These are phyloP conservation scores for Chymomyza procnemis DNA, from an alignment of 2,888 invertebrate genomes.

Conservation along the genomic window DNA sequence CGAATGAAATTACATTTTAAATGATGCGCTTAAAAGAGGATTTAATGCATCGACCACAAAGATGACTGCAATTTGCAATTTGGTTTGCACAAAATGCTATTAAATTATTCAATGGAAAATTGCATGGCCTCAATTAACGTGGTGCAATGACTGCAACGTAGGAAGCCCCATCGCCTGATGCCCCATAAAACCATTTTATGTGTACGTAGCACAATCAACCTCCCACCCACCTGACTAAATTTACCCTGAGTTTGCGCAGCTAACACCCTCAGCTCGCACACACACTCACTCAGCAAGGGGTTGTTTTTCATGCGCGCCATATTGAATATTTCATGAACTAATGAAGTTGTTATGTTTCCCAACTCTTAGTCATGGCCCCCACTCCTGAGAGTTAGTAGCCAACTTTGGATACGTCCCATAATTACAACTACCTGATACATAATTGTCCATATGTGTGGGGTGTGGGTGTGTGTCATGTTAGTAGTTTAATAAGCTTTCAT, in stretches of 20 bases:
- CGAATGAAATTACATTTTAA: slow-evolving; percentile 65
- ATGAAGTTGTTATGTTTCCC: slow-evolving; percentile 63
- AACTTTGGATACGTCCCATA: slow-evolving; percentile 27
- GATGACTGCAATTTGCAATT: slow-evolving; percentile 17
- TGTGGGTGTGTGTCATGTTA: slow-evolving; percentile 40
- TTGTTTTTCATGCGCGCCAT: slow-evolving; percentile 58
- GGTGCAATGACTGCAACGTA: slow-evolving; percentile 9
- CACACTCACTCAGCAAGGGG: slow-evolving; percentile 31
- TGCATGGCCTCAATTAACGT: slow-evolving; percentile 36
- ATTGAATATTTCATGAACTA: slow-evolving; percentile 73
- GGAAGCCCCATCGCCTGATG: not conserved
- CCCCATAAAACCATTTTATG: not conserved
- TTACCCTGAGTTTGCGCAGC: slow-evolving; percentile 63
- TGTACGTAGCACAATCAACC: not conserved
- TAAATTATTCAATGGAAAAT: slow-evolving; percentile 60
- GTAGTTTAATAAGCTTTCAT: slow-evolving; percentile 68
- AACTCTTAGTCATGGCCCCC: slow-evolving; percentile 17
- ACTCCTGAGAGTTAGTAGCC: not conserved
- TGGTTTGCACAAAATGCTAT: slow-evolving; percentile 10
- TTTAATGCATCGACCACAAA: slow-evolving; percentile 30
- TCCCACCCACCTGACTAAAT: not conserved
- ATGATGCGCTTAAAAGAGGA: slow-evolving; percentile 63
- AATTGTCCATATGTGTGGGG: slow-evolving; percentile 3
- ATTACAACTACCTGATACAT: slow-evolving; percentile 42
- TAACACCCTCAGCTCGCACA: slow-evolving; percentile 27